Evolutionary conservation across 2,113 vertebrate species (phyloP), one percentile per base, ranked within the genome.

Genomic region (Macquaria australasica): DNA sequence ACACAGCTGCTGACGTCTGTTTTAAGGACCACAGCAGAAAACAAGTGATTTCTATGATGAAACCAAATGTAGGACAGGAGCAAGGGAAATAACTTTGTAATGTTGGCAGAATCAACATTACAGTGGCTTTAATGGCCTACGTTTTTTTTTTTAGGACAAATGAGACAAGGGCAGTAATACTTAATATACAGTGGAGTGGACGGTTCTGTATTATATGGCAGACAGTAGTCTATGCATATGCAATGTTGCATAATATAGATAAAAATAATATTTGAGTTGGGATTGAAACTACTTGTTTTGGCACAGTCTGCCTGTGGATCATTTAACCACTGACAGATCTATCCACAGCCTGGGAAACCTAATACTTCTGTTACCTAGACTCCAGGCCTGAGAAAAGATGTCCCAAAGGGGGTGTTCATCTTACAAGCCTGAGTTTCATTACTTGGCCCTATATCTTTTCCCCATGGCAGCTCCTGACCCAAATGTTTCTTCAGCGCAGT

Each of bases 381-480:
- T 79, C 43, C 73, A 8, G 18, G 43, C 58, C 72, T 64, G 85
- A 74, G 53, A 55, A 81, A 70, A 66, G 12, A 77, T 5, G 55
- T 74, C 85, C 79, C 76, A 50, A 4, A 78, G 66, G 81, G 51
- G 31, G 62, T 55, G 79, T 60, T 88, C 64, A 53, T 21, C 21
- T 85, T 72, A 69, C 79, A 82, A 66, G 62, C 8, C 58, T 1
- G 53, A 64, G 31, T 69, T 87, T 87, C 73, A 87, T 87, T 90
- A 85, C 73, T 76, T 21, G n/a, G 18, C 62, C 25, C 23, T 85
- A 68, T 85, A 50, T 83, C 41, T 73, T 70, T 85, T 28, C 2
- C 56, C 23, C 82, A 70, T 2, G 16, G 72, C 67, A 69, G 43
- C 62, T 75, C 66, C 37, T 71, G 31, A 82, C 59, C 18, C 23